These are phyloP conservation scores for Camponotus fellah DNA, from an alignment of 2,888 invertebrate species.

Conservation along the genomic window DNA sequence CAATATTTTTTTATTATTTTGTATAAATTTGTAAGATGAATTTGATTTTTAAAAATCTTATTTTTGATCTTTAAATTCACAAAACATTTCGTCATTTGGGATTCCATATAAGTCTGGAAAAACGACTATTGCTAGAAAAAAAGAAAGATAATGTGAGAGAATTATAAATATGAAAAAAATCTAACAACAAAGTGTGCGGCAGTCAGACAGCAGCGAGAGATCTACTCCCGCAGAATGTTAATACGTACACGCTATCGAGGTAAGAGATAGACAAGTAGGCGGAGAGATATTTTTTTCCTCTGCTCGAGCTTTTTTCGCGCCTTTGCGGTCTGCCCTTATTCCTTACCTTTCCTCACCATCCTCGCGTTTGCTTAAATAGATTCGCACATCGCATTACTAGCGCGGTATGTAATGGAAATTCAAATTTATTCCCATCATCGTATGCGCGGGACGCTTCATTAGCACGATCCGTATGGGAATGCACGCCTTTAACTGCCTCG, in stretches of 20 bases:
- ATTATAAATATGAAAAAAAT: conserved; percentile 40
- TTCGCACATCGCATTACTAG: conserved; percentile 17
- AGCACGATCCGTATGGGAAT: conserved; percentile 73
- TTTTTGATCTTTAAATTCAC: not conserved
- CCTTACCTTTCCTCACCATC: not conserved
- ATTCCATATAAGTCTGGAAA: not conserved
- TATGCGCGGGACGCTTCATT: conserved; percentile 81
- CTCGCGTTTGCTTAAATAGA: not conserved
- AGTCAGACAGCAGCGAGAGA: not conserved
- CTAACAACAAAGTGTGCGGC: conserved; percentile 31
- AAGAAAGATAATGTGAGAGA: not conserved
- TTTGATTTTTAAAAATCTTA: not conserved
- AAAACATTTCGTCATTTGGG: not conserved
- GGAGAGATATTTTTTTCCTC: conserved; percentile 14
- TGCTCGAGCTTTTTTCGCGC: conserved; percentile 49
- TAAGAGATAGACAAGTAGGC: conserved; percentile 39
- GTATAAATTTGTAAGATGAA: not conserved
- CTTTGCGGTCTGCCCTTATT: conserved; percentile 18
- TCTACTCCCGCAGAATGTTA: conserved; percentile 27
- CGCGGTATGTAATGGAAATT: conserved; percentile 79
- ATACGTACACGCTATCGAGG: conserved; percentile 24
- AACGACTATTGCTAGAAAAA: conserved; percentile 1
- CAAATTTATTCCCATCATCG: conserved; percentile 81
- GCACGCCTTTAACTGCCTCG: conserved; percentile 68
- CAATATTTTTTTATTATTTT: not conserved